Base-by-base conservation (phyloP, 2,888 invertebrate species). In the Meta bourneti region DNA sequence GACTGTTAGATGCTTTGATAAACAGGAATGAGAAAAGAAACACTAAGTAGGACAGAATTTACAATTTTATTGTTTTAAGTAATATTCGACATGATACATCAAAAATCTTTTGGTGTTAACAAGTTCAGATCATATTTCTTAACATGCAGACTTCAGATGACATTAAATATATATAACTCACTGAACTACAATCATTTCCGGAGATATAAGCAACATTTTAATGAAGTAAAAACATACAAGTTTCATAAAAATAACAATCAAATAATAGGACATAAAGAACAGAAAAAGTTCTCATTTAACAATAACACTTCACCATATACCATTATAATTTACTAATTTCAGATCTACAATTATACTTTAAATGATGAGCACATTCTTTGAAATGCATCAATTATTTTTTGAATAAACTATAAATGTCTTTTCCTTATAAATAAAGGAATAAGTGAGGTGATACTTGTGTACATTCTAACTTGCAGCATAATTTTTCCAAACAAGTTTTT, bases 51-150 rank as follows among this genome's bases (percentile, higher is more conserved):
- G 85, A 85, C 77, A 85, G 81, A 85, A 85, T 85, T 77, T 85
- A 85, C 85, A 85, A 61, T 85, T 85, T 85, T 85, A 85, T 85
- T 85, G 61, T 69, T 71, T 34, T 69, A 7, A 74, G 54, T 77
- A 70, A 70, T 51, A 77, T n/a, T 52, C 77, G 69, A 85, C 69
- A 69, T 81, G 70, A 85, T 85, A 85, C 85, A 85, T 77, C 77
- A 85, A 77, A 77, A 84, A 69, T 49, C 69, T 54, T 77, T 77
- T n/a, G 49, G 34, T 34, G 34, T 48, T 77, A 78, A 77, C 77
- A 78, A 85, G 77, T 85, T 85, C 69, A 69, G 77, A 85, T 78
- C 85, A 69, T 77, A 70, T 48, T 70, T 72, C 20, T n/a, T 16
- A 82, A 13, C 70, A 81, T 69, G 81, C 70, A 81, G 71, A 51